Conservation (phyloP, 2,888 invertebrate species). For the Macaria notata region DNA sequence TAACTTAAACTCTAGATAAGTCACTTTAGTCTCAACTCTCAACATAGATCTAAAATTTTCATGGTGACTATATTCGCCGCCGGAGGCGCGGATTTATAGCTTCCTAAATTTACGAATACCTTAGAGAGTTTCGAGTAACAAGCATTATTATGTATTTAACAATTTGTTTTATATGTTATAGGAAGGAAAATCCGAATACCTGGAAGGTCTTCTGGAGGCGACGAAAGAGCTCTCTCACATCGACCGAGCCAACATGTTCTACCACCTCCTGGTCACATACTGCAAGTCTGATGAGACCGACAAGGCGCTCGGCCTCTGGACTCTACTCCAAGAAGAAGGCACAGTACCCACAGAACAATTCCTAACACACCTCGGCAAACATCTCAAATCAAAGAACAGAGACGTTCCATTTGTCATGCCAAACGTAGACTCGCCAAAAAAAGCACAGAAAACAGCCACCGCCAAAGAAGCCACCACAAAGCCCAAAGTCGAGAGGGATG, state of each 20-base stretch:
- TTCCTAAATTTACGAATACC: too few species aligned
- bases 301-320: conserved; percentile 91
- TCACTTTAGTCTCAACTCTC: too few species aligned
- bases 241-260: conserved; percentile 89
- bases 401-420: conserved; percentile 88
- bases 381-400: conserved; percentile 84
- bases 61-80: too few species aligned
- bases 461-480: conserved; percentile 18
- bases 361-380: conserved; percentile 83
- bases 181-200: conserved; percentile 84
- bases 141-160: too few species aligned
- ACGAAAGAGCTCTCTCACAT: conserved; percentile 89
- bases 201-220: conserved; percentile 90
- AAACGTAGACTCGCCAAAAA: conserved; percentile 45
- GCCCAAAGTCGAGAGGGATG: conserved; percentile 23
- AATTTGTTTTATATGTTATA: conserved; percentile 41
- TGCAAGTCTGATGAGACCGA: conserved; percentile 87
- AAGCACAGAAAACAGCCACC: conserved; percentile 13
- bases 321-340: conserved; percentile 91
- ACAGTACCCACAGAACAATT: conserved; percentile 87
- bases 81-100: too few species aligned
- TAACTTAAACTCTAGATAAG: too few species aligned
- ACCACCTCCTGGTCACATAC: conserved; percentile 88
- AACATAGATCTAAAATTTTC: too few species aligned
- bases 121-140: too few species aligned